These are phyloP conservation scores for Drosophila pullipes DNA, from an alignment of 2,888 invertebrate genomes.

Conservation along the genomic window DNA sequence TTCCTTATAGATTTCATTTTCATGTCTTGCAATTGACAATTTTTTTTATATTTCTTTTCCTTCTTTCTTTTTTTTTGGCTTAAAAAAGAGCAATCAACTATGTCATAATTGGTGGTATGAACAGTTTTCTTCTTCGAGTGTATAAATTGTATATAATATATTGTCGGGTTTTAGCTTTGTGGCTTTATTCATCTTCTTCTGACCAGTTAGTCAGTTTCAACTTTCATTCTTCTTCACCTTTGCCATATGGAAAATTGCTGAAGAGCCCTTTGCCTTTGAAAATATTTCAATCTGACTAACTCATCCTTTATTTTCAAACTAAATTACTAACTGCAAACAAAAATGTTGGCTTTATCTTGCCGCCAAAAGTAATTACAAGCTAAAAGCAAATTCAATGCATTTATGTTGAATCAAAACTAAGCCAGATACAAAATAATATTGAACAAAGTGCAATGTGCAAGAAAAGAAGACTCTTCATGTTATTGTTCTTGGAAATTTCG, in stretches of 20 bases:
- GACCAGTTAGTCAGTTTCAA: neutral
- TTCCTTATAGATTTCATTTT: conserved; percentile 8
- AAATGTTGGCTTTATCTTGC: neutral
- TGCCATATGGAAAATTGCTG: too few species aligned
- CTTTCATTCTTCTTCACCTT: neutral
- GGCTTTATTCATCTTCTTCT: neutral
- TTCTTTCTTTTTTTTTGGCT: neutral
- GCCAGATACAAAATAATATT: neutral
- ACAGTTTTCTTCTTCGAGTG: neutral
- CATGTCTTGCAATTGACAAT: neutral
- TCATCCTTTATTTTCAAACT: neutral
- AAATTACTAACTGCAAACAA: neutral
- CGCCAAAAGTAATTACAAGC: too few species aligned
- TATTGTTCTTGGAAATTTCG: neutral
- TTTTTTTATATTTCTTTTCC: neutral
- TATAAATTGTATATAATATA: too few species aligned
- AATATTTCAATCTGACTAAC: neutral
- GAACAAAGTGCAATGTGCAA: neutral
- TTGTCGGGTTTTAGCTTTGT: neutral
- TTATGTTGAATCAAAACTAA: neutral
- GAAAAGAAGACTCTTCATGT: too few species aligned
- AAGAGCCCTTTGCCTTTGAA: neutral
- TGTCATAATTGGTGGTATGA: conserved; percentile 2
- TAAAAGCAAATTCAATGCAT: neutral
- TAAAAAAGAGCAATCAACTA: neutral